Conservation (phyloP, 1,140 invertebrate species). For the Asbolus verrucosus region DNA sequence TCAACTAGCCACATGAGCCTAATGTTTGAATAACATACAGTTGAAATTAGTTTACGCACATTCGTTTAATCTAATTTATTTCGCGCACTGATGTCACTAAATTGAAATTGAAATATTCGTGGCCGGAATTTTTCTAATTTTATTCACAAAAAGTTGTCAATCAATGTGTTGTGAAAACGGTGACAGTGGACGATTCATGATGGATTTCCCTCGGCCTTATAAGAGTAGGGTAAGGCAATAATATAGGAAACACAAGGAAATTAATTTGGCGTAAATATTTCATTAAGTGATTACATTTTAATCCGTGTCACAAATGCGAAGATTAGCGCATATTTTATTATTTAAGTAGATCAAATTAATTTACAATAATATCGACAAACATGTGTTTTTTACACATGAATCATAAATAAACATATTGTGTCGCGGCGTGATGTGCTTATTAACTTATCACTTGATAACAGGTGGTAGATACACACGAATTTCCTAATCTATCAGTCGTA, state of each 20-base stretch:
- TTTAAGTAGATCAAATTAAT: background rate
- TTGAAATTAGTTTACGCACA: constrained; percentile 31
- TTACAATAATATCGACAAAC: background rate
- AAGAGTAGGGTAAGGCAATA: constrained; percentile 41
- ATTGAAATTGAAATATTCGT: constrained; percentile 42
- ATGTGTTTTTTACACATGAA: background rate
- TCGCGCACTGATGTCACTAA: constrained; percentile 55
- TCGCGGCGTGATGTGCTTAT: too few species aligned
- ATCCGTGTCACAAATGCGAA: too few species aligned
- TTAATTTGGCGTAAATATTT: too few species aligned
- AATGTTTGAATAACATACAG: constrained; percentile 32
- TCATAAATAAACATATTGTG: constrained; percentile 32
- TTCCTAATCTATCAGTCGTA: constrained; percentile 14
- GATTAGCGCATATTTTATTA: too few species aligned
- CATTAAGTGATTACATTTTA: too few species aligned
- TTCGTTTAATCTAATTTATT: constrained; percentile 53
- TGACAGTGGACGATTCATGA: constrained; percentile 1
- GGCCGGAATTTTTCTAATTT: constrained; percentile 2
- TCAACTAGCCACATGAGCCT: constrained; percentile 36
- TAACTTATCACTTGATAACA: constrained; percentile 31
- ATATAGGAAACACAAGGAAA: too few species aligned
- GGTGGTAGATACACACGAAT: constrained; percentile 28
- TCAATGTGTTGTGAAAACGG: constrained; percentile 10
- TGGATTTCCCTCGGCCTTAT: constrained; percentile 27
- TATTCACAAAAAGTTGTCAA: background rate